These are phyloP conservation scores for Raja brachyura DNA, from an alignment of 2,113 vertebrate species.

Conservation along the genomic window DNA sequence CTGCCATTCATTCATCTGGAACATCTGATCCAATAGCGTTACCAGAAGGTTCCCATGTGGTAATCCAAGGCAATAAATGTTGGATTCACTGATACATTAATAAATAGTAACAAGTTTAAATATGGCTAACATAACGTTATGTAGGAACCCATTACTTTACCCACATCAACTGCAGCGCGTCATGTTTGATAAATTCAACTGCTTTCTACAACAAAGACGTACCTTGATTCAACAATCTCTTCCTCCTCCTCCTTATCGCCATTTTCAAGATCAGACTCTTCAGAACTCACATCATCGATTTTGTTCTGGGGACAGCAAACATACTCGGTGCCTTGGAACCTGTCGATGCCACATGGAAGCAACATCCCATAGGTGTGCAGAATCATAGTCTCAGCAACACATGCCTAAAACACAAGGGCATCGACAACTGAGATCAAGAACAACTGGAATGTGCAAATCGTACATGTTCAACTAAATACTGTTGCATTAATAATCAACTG, in stretches of 20 bases:
- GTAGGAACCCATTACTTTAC: too few species aligned
- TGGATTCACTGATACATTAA: too few species aligned
- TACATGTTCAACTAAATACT: neutral
- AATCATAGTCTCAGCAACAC: slow-evolving; percentile 70
- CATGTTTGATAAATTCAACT: too few species aligned
- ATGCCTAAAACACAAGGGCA: slow-evolving; percentile 62
- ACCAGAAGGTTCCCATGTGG: too few species aligned
- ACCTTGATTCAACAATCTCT: slow-evolving; percentile 16
- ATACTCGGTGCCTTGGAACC: slow-evolving; percentile 86
- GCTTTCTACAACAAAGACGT: too few species aligned
- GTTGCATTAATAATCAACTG: neutral
- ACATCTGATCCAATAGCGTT: too few species aligned
- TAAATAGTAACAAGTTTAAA: too few species aligned
- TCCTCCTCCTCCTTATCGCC: slow-evolving; percentile 19
- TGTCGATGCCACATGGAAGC: slow-evolving; percentile 82
- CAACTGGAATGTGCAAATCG: neutral
- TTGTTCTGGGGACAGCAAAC: slow-evolving; percentile 82
- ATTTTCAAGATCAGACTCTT: neutral
- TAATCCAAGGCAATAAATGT: too few species aligned
- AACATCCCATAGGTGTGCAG: slow-evolving; percentile 91
- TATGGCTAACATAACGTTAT: too few species aligned
- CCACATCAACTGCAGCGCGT: too few species aligned
- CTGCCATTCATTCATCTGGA: too few species aligned
- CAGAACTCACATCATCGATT: slow-evolving; percentile 55
- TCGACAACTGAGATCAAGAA: neutral